Base-by-base conservation (phyloP, 2,888 invertebrate species). In the Ormyrus pomaceus region DNA sequence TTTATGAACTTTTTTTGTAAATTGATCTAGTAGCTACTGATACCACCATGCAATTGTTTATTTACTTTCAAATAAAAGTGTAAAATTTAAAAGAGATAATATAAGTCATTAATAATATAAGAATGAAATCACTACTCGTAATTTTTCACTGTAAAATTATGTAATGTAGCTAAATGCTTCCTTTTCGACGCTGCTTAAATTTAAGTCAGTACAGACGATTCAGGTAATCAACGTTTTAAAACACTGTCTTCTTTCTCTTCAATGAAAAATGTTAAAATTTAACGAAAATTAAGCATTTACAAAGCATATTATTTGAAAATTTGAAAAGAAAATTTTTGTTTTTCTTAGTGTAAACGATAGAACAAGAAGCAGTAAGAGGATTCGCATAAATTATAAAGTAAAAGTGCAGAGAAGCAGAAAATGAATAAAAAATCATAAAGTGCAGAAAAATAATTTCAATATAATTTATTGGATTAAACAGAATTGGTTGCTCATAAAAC, bases 381-480 rank as follows among this genome's bases (percentile, higher is more conserved):
- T 34, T 19, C 5, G 19, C 19, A n/a, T 48, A 6, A 8, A 10
- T 53, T 5, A 13, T 10, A 56, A 46, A 64, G 62, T 9, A 61
- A 53, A 4, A 68, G 61, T 68, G 66, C 68, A 79, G 56, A 61
- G 11, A 66, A 79, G 72, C 64, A 46, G 7, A 58, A 45, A 66
- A 55, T 59, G 55, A 75, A 75, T 58, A 45, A 53, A 62, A 69
- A 62, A 68, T 56, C 13, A 79, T 58, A 71, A 58, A 46, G 64
- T 76, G 71, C 61, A 51, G 7, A 62, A 76, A 74, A 79, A 70
- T 65, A 74, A 68, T 73, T 79, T 73, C 46, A 70, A 69, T 79
- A 70, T 74, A 75, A 79, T 75, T 79, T 79, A 79, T 79, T 80
- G 59, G 19, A 68, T 70, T 53, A 72, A 80, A 80, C 71, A 76